Evolutionary conservation across 2,113 vertebrate genomes (phyloP), one percentile per base, ranked within the genome.

Genomic region (Todiramphus saurophagus): DNA sequence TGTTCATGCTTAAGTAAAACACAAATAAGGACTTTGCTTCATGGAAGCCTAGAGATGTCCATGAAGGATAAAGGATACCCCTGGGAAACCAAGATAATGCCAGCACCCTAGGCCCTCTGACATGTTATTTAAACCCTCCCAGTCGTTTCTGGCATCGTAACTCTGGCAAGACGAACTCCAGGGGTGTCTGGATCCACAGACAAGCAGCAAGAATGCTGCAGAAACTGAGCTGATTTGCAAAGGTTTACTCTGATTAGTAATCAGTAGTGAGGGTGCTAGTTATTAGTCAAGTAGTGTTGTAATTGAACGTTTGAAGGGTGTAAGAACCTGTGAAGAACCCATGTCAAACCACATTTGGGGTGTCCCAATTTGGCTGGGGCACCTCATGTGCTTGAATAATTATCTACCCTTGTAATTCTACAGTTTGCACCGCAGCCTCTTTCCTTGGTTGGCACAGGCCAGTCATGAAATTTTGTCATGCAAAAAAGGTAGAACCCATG

Each of bases 401-500:
- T 51, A 51, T 83, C 62, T 84, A 68, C 14, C 24, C 15, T 35
- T 55, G 20, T 17, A 59, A 66, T 51, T 51, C 55, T 37, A 25
- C 17, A 58, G 8, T 31, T 41, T 48, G n/a, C 48, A 41, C 63
- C n/a, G 16, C 7, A 39, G 72, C 48, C 24, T 48, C 55, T 53
- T 62, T 39, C 44, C 59, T 70, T 1, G 2, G 41, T 18, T 2
- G 2, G 70, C 80, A 89, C 1, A 6, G 75, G 39, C 16, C 33
- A 44, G 23, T 7, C 0, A 0, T 0, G 2, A 58, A 37, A 51
- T 62, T 75, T 62, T 11, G 7, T 56, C 37, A 66, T 2, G 4
- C 41, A 58, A 28, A 56, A 53, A 68, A 76, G 28, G 31, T 16
- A 13, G 89, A 89, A 37, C 11, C 23, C 50, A 16, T 5, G 15